These are phyloP conservation scores for Diabrotica balteata DNA, from an alignment of 2,888 invertebrate genomes.

Conservation along the genomic window DNA sequence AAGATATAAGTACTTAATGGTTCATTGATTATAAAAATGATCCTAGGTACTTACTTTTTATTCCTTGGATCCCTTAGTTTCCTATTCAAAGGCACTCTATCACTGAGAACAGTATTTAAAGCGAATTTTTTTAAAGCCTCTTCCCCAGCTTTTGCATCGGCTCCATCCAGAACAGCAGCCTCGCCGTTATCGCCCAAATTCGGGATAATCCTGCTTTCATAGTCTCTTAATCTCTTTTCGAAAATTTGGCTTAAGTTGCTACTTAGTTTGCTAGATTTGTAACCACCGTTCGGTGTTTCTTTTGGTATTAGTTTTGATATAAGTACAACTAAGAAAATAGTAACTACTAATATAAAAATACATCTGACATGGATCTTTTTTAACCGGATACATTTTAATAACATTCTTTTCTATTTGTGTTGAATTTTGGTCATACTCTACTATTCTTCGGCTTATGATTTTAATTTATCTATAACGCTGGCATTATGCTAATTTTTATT, in stretches of 20 bases:
- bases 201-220: constrained; percentile 71
- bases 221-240: constrained; percentile 45
- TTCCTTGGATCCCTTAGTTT: constrained; percentile 72
- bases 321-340: constrained; percentile 24
- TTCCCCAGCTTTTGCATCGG: constrained; percentile 76
- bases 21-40: no score
- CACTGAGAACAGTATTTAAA: constrained; percentile 87
- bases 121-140: constrained; percentile 82
- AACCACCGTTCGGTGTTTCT: constrained; percentile 13
- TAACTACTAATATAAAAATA: constrained; percentile 30
- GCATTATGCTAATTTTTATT: constrained; percentile 27
- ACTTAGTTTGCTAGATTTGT: constrained; percentile 22
- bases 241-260: constrained; percentile 36
- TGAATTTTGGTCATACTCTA: constrained; percentile 6
- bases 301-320: constrained; percentile 26
- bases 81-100: constrained; percentile 85
- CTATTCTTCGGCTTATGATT: background rate
- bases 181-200: constrained; percentile 77
- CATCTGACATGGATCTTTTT: constrained; percentile 45
- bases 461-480: constrained; percentile 17
- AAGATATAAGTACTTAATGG: no score
- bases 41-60: constrained; percentile 56
- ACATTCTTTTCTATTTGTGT: constrained; percentile 37
- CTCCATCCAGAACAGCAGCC: constrained; percentile 70
- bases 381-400: constrained; percentile 48